These are phyloP conservation scores for Catagonus wagneri DNA, from an alignment of 2,113 vertebrate species.

Conservation along the genomic window DNA sequence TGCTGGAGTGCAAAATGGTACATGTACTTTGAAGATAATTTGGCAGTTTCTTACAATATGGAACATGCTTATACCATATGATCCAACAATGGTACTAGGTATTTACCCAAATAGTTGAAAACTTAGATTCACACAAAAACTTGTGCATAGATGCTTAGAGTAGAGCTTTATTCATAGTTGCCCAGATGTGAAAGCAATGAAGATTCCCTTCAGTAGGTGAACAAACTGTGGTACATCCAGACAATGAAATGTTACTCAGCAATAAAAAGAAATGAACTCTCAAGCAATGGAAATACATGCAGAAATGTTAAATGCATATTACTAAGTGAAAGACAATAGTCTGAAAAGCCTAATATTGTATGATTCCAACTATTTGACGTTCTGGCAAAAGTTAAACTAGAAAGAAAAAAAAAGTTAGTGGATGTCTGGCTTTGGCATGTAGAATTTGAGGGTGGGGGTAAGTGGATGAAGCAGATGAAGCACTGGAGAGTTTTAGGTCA, in stretches of 20 bases:
- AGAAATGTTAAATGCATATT: neutral
- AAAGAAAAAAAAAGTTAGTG: neutral
- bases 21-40: neutral
- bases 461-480: neutral
- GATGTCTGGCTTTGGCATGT: neutral
- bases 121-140: neutral
- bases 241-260: neutral
- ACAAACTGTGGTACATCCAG: neutral
- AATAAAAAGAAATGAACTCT: neutral
- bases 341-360: neutral
- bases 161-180: neutral
- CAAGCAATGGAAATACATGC: neutral
- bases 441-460: no score
- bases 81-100: neutral
- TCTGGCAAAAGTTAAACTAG: neutral
- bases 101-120: constrained; percentile 11
- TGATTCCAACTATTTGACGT: neutral
- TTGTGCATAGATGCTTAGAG: neutral
- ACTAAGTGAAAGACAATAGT: neutral
- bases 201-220: neutral
- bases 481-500: neutral
- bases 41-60: neutral
- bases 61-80: neutral
- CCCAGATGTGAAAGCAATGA: neutral
- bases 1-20: neutral